Conservation (phyloP, 2,888 invertebrate species). For the Autographa gamma region DNA sequence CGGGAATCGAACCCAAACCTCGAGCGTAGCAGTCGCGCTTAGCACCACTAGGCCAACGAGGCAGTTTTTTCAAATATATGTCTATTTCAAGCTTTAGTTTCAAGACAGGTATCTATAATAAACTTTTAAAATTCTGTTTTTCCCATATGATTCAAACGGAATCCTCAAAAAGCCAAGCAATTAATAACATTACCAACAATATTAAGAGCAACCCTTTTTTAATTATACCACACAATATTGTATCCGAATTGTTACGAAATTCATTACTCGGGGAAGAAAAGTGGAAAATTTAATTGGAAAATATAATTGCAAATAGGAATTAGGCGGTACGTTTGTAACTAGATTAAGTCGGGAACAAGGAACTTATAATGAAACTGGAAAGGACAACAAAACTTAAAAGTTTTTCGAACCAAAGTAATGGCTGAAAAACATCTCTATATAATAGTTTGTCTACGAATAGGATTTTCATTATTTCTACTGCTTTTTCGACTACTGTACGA, state of each 20-base stretch:
- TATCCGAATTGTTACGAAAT: slow-evolving; percentile 64
- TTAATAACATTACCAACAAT: slow-evolving; percentile 47
- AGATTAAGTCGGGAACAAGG: slow-evolving; percentile 64
- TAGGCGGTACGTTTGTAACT: slow-evolving; percentile 69
- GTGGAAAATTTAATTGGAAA: slow-evolving; percentile 80
- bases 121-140: background rate
- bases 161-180: slow-evolving; percentile 37
- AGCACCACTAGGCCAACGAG: no score
- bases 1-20: no score
- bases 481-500: no score
- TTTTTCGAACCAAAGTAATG: no score
- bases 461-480: no score
- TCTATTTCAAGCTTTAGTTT: no score
- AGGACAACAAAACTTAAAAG: background rate
- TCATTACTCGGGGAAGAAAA: slow-evolving; percentile 74
- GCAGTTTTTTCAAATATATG: no score
- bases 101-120: no score
- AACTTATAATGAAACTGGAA: background rate
- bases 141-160: background rate
- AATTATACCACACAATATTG: slow-evolving; percentile 56
- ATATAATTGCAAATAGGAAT: slow-evolving; percentile 76
- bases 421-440: no score
- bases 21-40: no score
- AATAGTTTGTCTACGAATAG: no score
- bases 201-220: slow-evolving; percentile 47